Conservation (phyloP, 1,140 invertebrate genomes). For the Geopemphigus sp. region DNA sequence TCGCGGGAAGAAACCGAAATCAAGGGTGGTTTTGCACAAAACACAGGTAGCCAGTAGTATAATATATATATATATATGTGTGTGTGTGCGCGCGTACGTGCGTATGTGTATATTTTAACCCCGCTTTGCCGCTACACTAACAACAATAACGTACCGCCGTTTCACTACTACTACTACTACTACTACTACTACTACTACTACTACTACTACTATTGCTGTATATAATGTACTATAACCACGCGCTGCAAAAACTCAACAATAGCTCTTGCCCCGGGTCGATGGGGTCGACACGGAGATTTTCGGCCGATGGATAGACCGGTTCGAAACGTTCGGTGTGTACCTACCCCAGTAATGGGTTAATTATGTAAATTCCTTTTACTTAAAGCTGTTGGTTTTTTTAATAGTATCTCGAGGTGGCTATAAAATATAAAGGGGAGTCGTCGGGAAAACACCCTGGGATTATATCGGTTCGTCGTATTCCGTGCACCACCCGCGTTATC, state of each 20-base stretch:
- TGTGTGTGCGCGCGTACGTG: not conserved
- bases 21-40: conserved; percentile 44
- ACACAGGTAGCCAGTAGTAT: conserved; percentile 37
- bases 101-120: conserved; percentile 14
- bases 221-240: not conserved
- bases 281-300: conserved; percentile 39
- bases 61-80: not conserved
- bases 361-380: conserved; percentile 34
- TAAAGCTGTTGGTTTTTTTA: not conserved
- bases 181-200: conserved; percentile 9
- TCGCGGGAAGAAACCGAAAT: conserved; percentile 48
- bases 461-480: not conserved
- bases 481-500: too few relatives aligned
- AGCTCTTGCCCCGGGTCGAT: not conserved
- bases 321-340: not conserved
- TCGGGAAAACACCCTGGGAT: not conserved
- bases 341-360: conserved; percentile 42
- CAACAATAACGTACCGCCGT: conserved; percentile 28
- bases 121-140: not conserved
- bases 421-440: not conserved
- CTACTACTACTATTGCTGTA: not conserved
- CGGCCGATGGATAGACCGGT: conserved; percentile 36
- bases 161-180: conserved; percentile 8
- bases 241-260: conserved; percentile 22
- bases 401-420: not conserved